Base-by-base conservation (phyloP, 2,113 vertebrate genomes). In the Hippocampus comes region DNA sequence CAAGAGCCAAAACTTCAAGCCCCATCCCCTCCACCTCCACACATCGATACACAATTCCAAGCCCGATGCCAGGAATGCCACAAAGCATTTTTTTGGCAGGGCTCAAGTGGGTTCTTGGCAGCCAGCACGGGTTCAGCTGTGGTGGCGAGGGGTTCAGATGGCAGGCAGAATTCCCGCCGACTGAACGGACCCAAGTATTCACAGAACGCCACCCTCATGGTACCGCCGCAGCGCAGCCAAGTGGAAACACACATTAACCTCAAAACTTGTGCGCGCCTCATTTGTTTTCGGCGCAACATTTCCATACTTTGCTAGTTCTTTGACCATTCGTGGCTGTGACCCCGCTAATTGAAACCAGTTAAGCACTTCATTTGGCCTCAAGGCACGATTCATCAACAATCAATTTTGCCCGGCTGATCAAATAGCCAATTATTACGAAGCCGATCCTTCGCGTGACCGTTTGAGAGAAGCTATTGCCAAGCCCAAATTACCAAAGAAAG, bases 1-100 rank as follows among this genome's bases (percentile, higher is more conserved):
- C n/a, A 14, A 66, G 63, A 66, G 63, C 63, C 64, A 69, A 80
- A 82, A 82, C 80, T 81, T 82, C 79, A 79, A 81, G 41, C 77
- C 74, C 67, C 56, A 27, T 65, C 74, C 65, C 66, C 25, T 14
- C 56, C 56, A 27, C 57, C 57, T 14, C 6, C 59, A 25, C 23
- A 15, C 23, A 59, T 23, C 25, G 12, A 59, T 15, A 61, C 71
- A 82, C 67, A 76, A 79, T 79, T 66, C 74, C 72, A 38, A 0
- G 14, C 59, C 81, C 48, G 25, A 68, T 85, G 88, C 87, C 86
- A 91, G 69, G 77, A 82, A 78, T 79, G 73, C 84, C 82, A 81
- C 83, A 83, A 69, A 81, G 72, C 74, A 82, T 73, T 78, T 73
- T 77, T 74, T 76, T 87, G 80, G 80, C 82, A 63, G 49, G 27